phyloP scores from a whole-genome alignment of 2,888 invertebrate species.

The Smittia aterrima region DNA sequence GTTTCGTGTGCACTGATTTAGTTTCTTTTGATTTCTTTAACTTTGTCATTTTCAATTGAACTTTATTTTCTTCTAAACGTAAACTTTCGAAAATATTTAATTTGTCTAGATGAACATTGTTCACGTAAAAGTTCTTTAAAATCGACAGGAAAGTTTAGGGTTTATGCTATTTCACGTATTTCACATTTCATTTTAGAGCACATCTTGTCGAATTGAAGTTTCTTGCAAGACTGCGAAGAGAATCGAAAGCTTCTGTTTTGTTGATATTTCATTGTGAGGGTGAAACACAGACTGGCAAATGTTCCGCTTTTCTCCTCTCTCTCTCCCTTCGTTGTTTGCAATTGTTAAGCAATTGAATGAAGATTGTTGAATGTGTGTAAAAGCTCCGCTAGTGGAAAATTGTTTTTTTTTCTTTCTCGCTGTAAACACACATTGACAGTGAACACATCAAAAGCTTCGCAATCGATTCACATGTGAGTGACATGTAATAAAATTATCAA shows the following conservation, averaged over 20 bases:
- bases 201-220: neutral
- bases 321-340: neutral
- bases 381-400: conserved; percentile 9
- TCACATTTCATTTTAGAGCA: neutral
- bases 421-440: neutral
- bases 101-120: too few relatives aligned
- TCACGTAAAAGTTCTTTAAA: too few relatives aligned
- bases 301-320: neutral
- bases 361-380: conserved; percentile 25
- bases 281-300: conserved; percentile 1
- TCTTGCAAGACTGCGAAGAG: neutral
- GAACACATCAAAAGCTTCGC: neutral
- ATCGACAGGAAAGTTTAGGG: too few relatives aligned
- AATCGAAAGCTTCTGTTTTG: conserved; percentile 22
- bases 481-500: conserved; percentile 16
- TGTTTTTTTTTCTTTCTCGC: neutral
- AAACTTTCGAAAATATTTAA: too few relatives aligned
- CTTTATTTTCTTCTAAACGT: too few relatives aligned
- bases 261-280: conserved; percentile 19
- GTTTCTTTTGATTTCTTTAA: too few relatives aligned
- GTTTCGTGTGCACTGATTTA: too few relatives aligned
- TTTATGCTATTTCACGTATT: too few relatives aligned
- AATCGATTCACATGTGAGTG: conserved; percentile 17
- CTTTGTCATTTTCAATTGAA: too few relatives aligned
- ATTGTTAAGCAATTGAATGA: neutral